Evolutionary conservation across 2,888 invertebrate species (phyloP).

Genomic region (Biston betularia): DNA sequence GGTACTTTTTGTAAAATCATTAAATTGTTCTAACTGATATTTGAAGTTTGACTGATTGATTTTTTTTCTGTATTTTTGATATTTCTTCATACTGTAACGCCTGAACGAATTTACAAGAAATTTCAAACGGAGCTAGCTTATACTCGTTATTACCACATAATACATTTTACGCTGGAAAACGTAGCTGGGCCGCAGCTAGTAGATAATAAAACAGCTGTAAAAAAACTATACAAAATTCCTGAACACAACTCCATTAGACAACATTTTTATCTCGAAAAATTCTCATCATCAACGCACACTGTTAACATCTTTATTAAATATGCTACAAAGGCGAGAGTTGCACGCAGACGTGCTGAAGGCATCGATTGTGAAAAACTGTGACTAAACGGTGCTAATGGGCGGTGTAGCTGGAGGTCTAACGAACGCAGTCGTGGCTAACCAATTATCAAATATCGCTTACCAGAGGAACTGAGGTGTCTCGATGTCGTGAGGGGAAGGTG

Average conservation of each 20-base stretch:
- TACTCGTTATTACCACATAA: too few relatives aligned
- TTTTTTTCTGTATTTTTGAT: too few relatives aligned
- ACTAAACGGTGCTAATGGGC: conserved; percentile 54
- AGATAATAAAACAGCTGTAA: too few relatives aligned
- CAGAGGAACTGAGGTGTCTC: conserved; percentile 66
- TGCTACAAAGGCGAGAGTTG: conserved; percentile 7
- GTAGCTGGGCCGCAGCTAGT: too few relatives aligned
- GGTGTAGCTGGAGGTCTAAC: conserved; percentile 44
- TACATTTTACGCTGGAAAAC: too few relatives aligned
- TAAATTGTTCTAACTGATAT: too few relatives aligned
- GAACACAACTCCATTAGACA: neutral
- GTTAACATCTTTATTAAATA: conserved; percentile 6
- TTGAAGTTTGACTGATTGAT: too few relatives aligned
- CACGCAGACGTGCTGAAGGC: conserved; percentile 12
- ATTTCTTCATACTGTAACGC: too few relatives aligned
- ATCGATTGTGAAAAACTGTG: conserved; percentile 48
- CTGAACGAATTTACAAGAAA: too few relatives aligned
- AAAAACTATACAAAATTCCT: too few relatives aligned
- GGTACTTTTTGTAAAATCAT: too few relatives aligned
- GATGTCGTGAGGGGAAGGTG: conserved; percentile 54
- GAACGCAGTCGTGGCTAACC: conserved; percentile 50
- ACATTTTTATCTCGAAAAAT: conserved; percentile 13
- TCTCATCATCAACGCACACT: neutral
- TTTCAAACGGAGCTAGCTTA: too few relatives aligned
- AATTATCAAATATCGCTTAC: conserved; percentile 69